These are phyloP conservation scores for Dendroctonus ponderosae DNA, from an alignment of 1,140 invertebrate species.

Conservation along the genomic window DNA sequence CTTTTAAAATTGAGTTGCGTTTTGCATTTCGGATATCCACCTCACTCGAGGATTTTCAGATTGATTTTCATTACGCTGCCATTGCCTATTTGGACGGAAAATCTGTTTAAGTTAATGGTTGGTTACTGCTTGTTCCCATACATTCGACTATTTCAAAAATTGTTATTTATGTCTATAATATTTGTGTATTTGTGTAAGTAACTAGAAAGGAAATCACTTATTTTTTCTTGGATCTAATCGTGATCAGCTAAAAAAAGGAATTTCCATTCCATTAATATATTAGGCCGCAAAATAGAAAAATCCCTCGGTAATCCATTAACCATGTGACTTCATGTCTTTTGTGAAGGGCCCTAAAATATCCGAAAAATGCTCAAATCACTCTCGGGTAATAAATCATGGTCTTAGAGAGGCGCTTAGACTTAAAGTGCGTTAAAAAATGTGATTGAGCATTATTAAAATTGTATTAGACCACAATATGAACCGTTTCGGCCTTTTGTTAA, in stretches of 20 bases:
- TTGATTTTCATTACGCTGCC: not conserved
- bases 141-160: no score
- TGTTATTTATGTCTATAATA: no score
- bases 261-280: not conserved
- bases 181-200: no score
- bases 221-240: not conserved
- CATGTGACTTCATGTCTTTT: slow-evolving; percentile 11
- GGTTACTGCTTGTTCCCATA: no score
- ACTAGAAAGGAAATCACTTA: no score
- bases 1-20: slow-evolving; percentile 3
- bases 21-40: not conserved
- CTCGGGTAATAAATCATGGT: slow-evolving; percentile 5
- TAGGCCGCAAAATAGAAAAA: not conserved
- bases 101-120: no score
- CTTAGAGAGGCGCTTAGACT: not conserved
- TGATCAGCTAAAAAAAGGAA: not conserved
- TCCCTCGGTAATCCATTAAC: slow-evolving; percentile 3
- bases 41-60: not conserved
- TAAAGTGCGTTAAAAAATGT: slow-evolving; percentile 12
- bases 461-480: not conserved
- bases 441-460: slow-evolving; percentile 13
- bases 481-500: no score
- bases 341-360: slow-evolving; percentile 7
- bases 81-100: not conserved
- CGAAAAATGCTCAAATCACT: slow-evolving; percentile 8